Conservation (phyloP, 2,797 vertebrate species). For the Intellagama lesueurii region DNA sequence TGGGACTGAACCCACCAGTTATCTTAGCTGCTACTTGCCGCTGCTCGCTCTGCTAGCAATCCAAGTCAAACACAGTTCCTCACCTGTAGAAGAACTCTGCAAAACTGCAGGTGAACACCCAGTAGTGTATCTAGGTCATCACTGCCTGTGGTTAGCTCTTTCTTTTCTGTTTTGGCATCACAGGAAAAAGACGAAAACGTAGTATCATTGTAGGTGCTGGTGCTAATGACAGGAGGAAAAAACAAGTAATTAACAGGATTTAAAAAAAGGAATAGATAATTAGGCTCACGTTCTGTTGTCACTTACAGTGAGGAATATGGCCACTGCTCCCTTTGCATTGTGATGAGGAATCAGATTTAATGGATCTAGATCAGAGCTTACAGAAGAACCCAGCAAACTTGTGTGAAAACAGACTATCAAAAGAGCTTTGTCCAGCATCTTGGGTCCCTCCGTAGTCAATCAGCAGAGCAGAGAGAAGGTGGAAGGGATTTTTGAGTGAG, state of each 20-base stretch:
- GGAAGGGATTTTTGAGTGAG: too few relatives aligned
- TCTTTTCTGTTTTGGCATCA: constrained; percentile 64
- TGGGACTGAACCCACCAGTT: too few relatives aligned
- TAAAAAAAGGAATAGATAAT: not conserved
- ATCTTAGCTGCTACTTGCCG: too few relatives aligned
- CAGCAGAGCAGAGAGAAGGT: not conserved
- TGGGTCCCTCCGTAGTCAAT: not conserved
- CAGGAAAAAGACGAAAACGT: constrained; percentile 70
- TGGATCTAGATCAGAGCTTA: not conserved
- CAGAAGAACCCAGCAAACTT: not conserved
- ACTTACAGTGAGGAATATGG: not conserved
- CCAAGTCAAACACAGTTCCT: constrained; percentile 4
- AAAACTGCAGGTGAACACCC: constrained; percentile 86
- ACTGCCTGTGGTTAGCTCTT: constrained; percentile 83
- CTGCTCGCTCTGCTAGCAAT: too few relatives aligned
- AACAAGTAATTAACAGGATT: not conserved
- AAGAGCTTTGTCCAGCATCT: not conserved
- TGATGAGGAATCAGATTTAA: not conserved
- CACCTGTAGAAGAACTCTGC: constrained; percentile 87
- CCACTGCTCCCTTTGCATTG: not conserved
- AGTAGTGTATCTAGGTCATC: constrained; percentile 86
- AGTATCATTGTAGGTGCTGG: constrained; percentile 78
- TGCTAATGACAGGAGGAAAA: constrained; percentile 49
- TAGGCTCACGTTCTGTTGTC: too few relatives aligned
- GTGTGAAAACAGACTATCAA: not conserved